Evolutionary conservation across 2,888 invertebrate genomes (phyloP).

Genomic region (Colostygia pectinataria): DNA sequence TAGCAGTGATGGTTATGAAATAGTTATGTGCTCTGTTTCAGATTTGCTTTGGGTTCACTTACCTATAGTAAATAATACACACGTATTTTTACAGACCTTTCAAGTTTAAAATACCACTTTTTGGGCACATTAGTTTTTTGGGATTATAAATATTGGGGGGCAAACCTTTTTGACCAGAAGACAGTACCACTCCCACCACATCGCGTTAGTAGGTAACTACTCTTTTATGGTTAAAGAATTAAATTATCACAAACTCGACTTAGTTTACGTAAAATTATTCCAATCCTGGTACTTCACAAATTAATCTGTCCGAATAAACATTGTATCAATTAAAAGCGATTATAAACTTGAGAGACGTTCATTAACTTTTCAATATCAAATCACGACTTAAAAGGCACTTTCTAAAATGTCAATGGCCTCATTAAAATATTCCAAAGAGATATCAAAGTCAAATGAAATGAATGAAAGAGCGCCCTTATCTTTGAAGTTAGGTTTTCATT

Average conservation of each 20-base stretch:
- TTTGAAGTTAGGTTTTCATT: conserved; percentile 37
- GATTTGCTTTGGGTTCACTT: no score
- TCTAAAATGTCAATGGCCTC: conserved; percentile 56
- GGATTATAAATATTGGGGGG: no score
- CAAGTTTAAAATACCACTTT: no score
- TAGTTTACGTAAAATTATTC: conserved; percentile 11
- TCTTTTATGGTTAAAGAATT: background rate
- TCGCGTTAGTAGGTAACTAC: background rate
- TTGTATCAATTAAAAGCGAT: conserved; percentile 32
- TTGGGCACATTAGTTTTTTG: no score
- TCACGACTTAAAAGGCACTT: conserved; percentile 51
- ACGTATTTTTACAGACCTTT: no score
- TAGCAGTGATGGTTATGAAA: no score
- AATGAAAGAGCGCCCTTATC: conserved; percentile 48
- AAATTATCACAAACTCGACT: conserved; percentile 12
- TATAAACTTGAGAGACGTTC: conserved; percentile 37
- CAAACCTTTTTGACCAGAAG: no score
- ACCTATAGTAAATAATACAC: no score
- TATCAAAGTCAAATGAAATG: conserved; percentile 55
- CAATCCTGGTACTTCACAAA: conserved; percentile 11
- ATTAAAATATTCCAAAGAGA: conserved; percentile 56
- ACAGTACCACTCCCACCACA: no score
- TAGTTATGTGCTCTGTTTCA: no score
- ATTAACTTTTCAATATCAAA: conserved; percentile 55
- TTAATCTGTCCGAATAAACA: conserved; percentile 29